Evolutionary conservation across 2,113 vertebrate genomes (phyloP), one percentile per base, ranked within the genome.

Genomic region (Elgaria multicarinata): DNA sequence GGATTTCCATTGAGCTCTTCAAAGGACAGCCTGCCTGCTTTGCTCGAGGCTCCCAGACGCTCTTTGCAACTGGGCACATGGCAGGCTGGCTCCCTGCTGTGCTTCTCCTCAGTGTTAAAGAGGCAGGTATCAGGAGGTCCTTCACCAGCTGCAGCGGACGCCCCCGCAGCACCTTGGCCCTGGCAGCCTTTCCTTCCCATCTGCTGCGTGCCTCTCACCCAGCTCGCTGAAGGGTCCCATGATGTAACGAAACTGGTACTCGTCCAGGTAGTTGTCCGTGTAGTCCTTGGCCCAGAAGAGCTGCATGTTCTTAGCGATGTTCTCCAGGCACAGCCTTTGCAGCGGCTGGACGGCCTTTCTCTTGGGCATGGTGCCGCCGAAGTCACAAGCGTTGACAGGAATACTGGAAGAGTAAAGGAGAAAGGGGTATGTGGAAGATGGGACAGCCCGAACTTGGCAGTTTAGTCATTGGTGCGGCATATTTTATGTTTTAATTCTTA

Each of bases 171-270:
- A 12, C 16, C 58, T 20, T 62, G 58, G 16, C 20, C 4, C 58
- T 20, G 18, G 58, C 22, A 12, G 16, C 18, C 58, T 62, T 62
- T 20, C 3, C 58, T 62, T 16, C 22, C 18, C 58, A 62, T 20
- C 58, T 20, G 58, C 31, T 1, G 44, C 3, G 9, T 0, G 0
- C 0, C 10, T 0, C 98, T 97, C 95, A 98, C 98, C 96, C 86
- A 98, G 96, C 14, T 96, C 88, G 10, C 95, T 98, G 94, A 98
- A 98, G 83, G 98, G 98, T 0, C 98, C 98, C 96, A 98, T 95
- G 88, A 98, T 62, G 93, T 98, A 95, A 92, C 97, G 97, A 94
- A 98, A 98, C 4, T 90, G 90, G 74, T 98, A 98, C 39, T 97
- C 96, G 2, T 98, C 97, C 96, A 98, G 94, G 96, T 98, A 97